Conservation (phyloP, 2,113 vertebrate genomes). For the Rhizomys pruinosus region DNA sequence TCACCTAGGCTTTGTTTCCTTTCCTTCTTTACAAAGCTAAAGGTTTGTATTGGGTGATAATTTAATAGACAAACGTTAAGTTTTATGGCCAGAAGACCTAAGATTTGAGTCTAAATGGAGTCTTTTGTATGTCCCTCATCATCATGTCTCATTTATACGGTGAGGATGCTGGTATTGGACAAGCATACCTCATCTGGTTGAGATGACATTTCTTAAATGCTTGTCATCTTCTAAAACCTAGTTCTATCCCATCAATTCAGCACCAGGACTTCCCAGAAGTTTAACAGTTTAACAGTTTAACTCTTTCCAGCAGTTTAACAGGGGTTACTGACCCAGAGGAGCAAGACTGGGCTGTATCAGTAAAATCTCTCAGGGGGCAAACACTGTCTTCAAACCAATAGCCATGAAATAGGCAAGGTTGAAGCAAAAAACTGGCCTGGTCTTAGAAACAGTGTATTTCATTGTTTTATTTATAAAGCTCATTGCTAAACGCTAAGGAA, state of each 20-base stretch:
- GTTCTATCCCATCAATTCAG: neutral
- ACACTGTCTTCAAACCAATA: neutral
- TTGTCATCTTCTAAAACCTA: constrained; percentile 11
- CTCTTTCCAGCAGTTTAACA: neutral
- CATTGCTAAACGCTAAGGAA: constrained; percentile 73
- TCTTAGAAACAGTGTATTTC: neutral
- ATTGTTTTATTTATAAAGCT: constrained; percentile 78
- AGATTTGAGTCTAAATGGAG: constrained; percentile 3
- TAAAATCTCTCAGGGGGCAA: neutral
- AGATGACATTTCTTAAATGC: neutral
- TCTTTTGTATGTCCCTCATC: neutral
- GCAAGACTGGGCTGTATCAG: neutral
- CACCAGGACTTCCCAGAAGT: neutral
- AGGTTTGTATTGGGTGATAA: neutral
- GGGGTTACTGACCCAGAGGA: neutral
- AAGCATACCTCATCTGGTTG: neutral
- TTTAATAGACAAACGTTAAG: constrained; percentile 11
- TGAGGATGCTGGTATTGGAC: neutral
- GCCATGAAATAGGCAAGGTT: neutral
- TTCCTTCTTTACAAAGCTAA: neutral
- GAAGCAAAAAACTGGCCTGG: constrained; percentile 44
- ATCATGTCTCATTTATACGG: constrained; percentile 18
- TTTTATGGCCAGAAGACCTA: constrained; percentile 46
- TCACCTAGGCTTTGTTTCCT: constrained; percentile 16
- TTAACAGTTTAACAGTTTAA: too few relatives aligned